phyloP scores from a whole-genome alignment of 2,113 vertebrate genomes.

The Chaetodon auriga region DNA sequence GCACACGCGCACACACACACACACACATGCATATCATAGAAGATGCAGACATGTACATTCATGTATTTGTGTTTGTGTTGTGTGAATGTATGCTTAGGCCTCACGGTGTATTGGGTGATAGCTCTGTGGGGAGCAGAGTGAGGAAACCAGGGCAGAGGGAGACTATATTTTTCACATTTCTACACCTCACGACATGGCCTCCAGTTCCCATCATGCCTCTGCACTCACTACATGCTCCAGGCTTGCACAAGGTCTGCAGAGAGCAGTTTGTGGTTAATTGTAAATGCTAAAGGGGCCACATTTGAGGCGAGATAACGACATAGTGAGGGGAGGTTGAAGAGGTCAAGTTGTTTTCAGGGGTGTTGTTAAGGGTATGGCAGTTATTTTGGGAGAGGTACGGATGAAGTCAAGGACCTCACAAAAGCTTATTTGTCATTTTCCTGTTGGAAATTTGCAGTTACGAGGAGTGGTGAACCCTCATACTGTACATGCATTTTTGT shows the following conservation, averaged over 20 bases:
- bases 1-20: conserved; percentile 16
- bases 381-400: conserved; percentile 9
- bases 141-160: conserved; percentile 49
- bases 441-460: conserved; percentile 29
- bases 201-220: conserved; percentile 44
- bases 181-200: conserved; percentile 58
- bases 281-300: conserved; percentile 63
- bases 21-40: not conserved
- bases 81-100: conserved; percentile 34
- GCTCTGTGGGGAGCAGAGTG: conserved; percentile 58
- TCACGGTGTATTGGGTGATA: conserved; percentile 56
- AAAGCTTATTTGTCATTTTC: conserved; percentile 11
- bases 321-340: conserved; percentile 17
- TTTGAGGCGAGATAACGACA: conserved; percentile 47
- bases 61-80: conserved; percentile 26
- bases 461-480: not conserved
- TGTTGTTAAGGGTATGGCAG: conserved; percentile 14
- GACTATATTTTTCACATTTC: conserved; percentile 70
- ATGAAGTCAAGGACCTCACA: too few species aligned
- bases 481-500: too few species aligned
- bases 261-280: conserved; percentile 58
- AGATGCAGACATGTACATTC: conserved; percentile 1
- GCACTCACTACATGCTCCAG: conserved; percentile 13
- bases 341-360: conserved; percentile 21
- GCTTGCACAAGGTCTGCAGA: conserved; percentile 40